phyloP scores from a whole-genome alignment of 2,888 invertebrate species.

The Nemoura dubitans region DNA sequence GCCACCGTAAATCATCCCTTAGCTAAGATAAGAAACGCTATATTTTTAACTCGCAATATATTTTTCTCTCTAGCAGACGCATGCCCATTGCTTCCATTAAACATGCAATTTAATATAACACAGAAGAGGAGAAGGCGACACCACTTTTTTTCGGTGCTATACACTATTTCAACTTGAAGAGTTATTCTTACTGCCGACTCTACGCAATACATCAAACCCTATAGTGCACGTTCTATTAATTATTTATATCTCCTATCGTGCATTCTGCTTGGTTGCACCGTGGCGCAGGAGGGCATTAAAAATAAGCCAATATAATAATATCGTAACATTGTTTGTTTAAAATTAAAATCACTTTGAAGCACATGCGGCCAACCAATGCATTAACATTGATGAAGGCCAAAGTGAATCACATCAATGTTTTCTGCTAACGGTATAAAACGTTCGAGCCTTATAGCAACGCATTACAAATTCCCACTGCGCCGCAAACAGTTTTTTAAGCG shows the following conservation, averaged over 20 bases:
- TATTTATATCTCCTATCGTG: neutral
- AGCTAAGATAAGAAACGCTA: slow-evolving; percentile 26
- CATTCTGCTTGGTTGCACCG: neutral
- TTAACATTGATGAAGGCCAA: neutral
- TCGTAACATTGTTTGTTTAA: neutral
- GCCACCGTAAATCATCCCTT: slow-evolving; percentile 13
- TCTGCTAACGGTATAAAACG: neutral
- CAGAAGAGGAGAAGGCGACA: neutral
- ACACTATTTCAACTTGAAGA: neutral
- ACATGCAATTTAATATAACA: slow-evolving; percentile 26
- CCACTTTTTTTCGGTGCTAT: neutral
- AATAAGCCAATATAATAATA: neutral
- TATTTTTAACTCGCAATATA: slow-evolving; percentile 21
- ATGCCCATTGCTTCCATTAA: slow-evolving; percentile 31
- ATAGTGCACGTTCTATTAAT: neutral
- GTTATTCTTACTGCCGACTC: neutral
- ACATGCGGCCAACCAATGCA: neutral
- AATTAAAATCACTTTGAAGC: neutral
- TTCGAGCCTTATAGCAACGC: neutral
- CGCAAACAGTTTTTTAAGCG: neutral
- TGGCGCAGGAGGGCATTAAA: neutral
- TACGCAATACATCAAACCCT: neutral
- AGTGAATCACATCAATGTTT: neutral
- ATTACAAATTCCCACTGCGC: neutral
- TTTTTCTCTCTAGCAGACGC: slow-evolving; percentile 32